Base-by-base conservation (phyloP, 2,888 invertebrate species). In the Meta bourneti region DNA sequence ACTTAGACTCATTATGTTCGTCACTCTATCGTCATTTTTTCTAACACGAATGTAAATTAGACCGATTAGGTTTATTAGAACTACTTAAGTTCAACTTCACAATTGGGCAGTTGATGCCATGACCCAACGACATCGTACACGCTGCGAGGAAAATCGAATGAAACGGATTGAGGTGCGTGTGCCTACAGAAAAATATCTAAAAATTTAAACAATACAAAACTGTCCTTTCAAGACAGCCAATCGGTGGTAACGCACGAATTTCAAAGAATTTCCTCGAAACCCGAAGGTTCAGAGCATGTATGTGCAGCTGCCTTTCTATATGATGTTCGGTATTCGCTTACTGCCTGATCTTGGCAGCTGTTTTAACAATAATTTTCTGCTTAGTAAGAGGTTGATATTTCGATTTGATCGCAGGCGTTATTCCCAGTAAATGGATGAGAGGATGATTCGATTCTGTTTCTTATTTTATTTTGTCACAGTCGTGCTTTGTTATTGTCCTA, bases 181-280 rank as follows among this genome's bases (percentile, higher is more conserved):
- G 13, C 54, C 19, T 79, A 61, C 77, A 51, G 7, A 1, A 8
- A 77, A 6, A 19, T 13, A 49, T 61, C n/a, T 19, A 79, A 52
- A 78, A 61, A 34, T 54, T 61, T 52, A 13, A 8, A 20, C 34
- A 20, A n/a, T 34, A 7, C 9, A 34, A 34, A 54, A 54, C 34
- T 69, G 61, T 11, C 61, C 61, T 9, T 20, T 54, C 61, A 72
- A 20, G 61, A 16, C 7, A 13, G 6, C 79, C 79, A 79, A 79
- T 79, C 54, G 79, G 79, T 54, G 34, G 34, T 79, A 54, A 79
- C 34, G 51, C 83, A 83, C 74, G 89, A 82, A 82, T 77, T 82
- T 20, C 77, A 34, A 74, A 82, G 75, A 82, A 89, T 82, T 89
- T 89, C 89, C 81, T 75, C n/a, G 82, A 82, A 74, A 69, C 77